Conservation (phyloP, 2,888 invertebrate species). For the Habroteleia sp. region DNA sequence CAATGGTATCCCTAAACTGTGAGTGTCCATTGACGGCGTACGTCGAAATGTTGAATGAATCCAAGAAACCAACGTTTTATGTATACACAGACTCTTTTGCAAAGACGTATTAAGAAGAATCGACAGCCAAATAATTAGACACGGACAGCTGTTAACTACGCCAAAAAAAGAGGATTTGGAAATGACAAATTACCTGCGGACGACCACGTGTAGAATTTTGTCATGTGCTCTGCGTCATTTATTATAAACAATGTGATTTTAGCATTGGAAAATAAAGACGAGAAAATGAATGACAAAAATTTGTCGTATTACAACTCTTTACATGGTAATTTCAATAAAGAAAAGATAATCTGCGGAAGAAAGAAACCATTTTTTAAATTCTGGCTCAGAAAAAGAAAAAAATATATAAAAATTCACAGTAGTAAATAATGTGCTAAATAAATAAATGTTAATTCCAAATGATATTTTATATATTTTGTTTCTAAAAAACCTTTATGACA, state of each 20-base stretch:
- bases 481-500: no score
- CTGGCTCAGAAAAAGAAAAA: no score
- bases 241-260: conserved; percentile 33
- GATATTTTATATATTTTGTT: no score
- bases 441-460: no score
- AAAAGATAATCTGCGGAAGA: no score
- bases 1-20: conserved; percentile 66
- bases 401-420: no score
- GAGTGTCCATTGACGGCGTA: conserved; percentile 70
- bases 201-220: conserved; percentile 10
- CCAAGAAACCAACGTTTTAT: conserved; percentile 59
- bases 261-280: conserved; percentile 21
- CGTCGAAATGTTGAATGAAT: conserved; percentile 71
- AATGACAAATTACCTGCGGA: conserved; percentile 50
- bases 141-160: conserved; percentile 68
- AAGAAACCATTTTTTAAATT: no score
- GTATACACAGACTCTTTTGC: conserved; percentile 48
- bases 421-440: no score
- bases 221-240: neutral
- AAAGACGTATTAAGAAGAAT: conserved; percentile 32
- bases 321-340: conserved; percentile 27
- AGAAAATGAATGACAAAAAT: conserved; percentile 1
- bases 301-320: conserved; percentile 12
- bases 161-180: conserved; percentile 8
- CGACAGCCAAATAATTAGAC: conserved; percentile 67